phyloP scores from a whole-genome alignment of 2,888 invertebrate genomes.

The Exephanes ischioxanthus region DNA sequence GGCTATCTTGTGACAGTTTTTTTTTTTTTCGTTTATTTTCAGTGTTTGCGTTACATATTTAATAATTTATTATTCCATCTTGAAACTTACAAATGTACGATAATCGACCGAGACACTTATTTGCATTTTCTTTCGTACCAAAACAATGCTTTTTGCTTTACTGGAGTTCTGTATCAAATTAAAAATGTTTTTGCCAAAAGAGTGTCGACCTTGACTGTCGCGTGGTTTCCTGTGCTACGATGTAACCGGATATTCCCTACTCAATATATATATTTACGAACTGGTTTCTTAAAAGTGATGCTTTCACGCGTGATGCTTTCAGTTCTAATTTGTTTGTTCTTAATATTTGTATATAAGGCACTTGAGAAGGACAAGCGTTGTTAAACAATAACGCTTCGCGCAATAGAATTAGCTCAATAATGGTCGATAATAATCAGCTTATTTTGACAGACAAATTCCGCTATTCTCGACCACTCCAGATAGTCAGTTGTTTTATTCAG shows the following conservation, averaged over 20 bases:
- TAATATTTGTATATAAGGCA: conserved; percentile 19
- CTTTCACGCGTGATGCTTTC: background rate
- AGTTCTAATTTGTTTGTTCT: background rate
- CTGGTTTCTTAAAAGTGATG: background rate
- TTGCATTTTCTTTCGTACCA: background rate
- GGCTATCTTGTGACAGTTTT: background rate
- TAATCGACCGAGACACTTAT: background rate
- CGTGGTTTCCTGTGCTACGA: background rate
- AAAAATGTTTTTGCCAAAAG: too few species aligned
- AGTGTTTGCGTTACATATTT: background rate
- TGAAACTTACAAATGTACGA: background rate
- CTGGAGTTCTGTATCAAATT: too few species aligned
- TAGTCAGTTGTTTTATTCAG: background rate
- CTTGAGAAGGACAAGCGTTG: conserved; percentile 15
- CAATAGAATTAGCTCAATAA: background rate
- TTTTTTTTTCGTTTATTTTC: background rate
- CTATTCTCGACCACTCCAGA: background rate
- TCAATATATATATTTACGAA: background rate
- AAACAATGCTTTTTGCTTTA: background rate
- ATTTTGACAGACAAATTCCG: background rate
- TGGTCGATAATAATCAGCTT: background rate
- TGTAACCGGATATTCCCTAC: background rate
- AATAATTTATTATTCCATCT: background rate
- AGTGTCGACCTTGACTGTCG: too few species aligned
- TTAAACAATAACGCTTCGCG: background rate